Percentiles rank a stretch among this genome's conserved stretches.
Evolutionary conservation across 1,140 invertebrate genomes (phyloP).

Genomic region (Centruroides sculpturatus): DNA sequence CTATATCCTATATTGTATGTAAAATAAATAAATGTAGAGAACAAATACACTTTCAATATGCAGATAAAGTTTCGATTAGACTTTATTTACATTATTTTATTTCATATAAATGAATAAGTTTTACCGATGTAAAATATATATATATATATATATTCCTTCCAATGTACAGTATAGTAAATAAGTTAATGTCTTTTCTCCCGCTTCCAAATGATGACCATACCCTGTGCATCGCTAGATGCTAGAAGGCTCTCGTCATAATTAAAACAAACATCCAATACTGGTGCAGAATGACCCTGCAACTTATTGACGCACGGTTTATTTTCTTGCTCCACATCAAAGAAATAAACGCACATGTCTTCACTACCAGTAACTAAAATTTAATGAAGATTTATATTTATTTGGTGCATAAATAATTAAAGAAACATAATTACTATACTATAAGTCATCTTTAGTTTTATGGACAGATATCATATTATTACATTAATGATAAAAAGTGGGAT

Average conservation of each 20-base stretch:
- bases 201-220: conserved; percentile 74
- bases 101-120: too few relatives aligned
- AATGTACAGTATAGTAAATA: background rate
- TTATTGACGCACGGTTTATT: conserved; percentile 55
- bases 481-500: too few relatives aligned
- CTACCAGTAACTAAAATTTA: conserved; percentile 50
- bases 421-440: too few relatives aligned
- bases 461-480: too few relatives aligned
- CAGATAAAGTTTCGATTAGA: too few relatives aligned
- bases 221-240: conserved; percentile 66
- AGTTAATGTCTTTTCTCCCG: conserved; percentile 24
- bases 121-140: background rate
- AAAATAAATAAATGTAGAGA: too few relatives aligned
- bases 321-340: conserved; percentile 60
- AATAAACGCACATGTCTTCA: conserved; percentile 72
- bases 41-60: too few relatives aligned
- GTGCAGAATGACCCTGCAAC: conserved; percentile 63
- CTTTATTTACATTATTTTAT: too few relatives aligned
- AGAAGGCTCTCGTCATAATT: conserved; percentile 79
- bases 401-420: too few relatives aligned
- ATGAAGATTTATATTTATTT: too few relatives aligned
- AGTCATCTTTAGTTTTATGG: too few relatives aligned
- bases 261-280: conserved; percentile 67
- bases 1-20: too few relatives aligned
- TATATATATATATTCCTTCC: background rate